phyloP scores from a whole-genome alignment of 2,797 vertebrate genomes.

The Eupleurogrammus muticus region DNA sequence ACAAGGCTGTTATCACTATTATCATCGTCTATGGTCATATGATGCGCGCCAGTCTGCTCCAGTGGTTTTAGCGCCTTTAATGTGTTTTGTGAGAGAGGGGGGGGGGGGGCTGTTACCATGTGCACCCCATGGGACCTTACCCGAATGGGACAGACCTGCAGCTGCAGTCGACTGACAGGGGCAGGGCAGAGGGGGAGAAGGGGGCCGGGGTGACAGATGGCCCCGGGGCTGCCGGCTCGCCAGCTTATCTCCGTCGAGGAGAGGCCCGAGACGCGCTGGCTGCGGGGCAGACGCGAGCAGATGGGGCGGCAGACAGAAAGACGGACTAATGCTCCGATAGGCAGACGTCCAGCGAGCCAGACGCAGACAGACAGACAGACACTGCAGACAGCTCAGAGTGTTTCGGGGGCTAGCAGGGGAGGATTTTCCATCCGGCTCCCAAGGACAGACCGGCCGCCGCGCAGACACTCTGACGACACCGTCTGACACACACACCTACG shows the following conservation, averaged over 20 bases:
- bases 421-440: slow-evolving; percentile 19
- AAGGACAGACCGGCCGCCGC: slow-evolving; percentile 30
- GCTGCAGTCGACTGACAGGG: slow-evolving; percentile 55
- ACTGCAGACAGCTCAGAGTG: slow-evolving; percentile 25
- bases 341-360: slow-evolving; percentile 57
- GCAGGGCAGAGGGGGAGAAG: slow-evolving; percentile 41
- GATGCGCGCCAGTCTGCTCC: not conserved
- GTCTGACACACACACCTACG: slow-evolving; percentile 45
- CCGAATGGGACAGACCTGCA: slow-evolving; percentile 57
- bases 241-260: slow-evolving; percentile 73
- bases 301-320: slow-evolving; percentile 64
- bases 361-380: slow-evolving; percentile 44
- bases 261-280: slow-evolving; percentile 59
- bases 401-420: slow-evolving; percentile 24
- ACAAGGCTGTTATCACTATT: slow-evolving; percentile 10
- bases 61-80: slow-evolving; percentile 10
- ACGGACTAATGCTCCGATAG: slow-evolving; percentile 63
- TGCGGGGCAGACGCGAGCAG: slow-evolving; percentile 68
- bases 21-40: slow-evolving; percentile 3
- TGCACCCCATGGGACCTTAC: slow-evolving; percentile 52
- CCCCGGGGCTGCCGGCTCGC: slow-evolving; percentile 68
- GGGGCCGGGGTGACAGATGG: slow-evolving; percentile 74
- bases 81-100: slow-evolving; percentile 22
- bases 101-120: slow-evolving; percentile 33
- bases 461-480: slow-evolving; percentile 51